Conservation (phyloP, 1,140 invertebrate species). For the Physella acuta region DNA sequence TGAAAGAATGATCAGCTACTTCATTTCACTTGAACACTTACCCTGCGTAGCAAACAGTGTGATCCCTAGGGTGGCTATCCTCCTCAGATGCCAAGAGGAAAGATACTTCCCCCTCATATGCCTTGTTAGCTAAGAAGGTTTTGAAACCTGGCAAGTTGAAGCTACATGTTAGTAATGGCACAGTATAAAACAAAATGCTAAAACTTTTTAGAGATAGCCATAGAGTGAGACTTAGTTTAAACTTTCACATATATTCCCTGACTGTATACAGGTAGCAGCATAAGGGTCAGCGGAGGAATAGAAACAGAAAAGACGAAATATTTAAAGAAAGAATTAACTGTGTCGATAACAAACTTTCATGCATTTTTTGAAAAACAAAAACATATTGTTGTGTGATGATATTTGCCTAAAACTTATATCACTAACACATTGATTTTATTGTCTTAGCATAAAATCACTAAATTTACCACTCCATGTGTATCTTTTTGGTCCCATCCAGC, state of each 20-base stretch:
- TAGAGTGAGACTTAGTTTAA: too few relatives aligned
- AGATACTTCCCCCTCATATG: slow-evolving; percentile 73
- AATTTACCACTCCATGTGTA: slow-evolving; percentile 78
- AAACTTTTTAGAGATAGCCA: too few relatives aligned
- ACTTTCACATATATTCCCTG: too few relatives aligned
- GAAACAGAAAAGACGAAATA: too few relatives aligned
- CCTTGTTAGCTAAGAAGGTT: slow-evolving; percentile 71
- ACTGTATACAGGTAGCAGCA: too few relatives aligned
- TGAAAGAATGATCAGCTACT: too few relatives aligned
- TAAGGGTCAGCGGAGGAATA: too few relatives aligned
- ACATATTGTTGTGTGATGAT: neutral
- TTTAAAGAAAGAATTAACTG: too few relatives aligned
- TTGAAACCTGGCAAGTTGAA: slow-evolving; percentile 78
- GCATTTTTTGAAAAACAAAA: neutral
- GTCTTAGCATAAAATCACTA: too few relatives aligned
- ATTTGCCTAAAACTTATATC: neutral
- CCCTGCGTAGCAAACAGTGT: slow-evolving; percentile 53
- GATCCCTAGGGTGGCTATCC: slow-evolving; percentile 52
- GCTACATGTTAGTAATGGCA: too few relatives aligned
- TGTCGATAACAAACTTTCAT: neutral
- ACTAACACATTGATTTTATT: neutral
- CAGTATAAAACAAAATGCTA: too few relatives aligned
- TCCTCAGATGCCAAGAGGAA: slow-evolving; percentile 54
- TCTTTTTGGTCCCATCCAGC: slow-evolving; percentile 86
- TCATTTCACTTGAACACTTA: too few relatives aligned